Percentiles rank a stretch among this genome's conserved stretches.
Conservation (phyloP, 2,888 invertebrate genomes). For the Epinotia bilunana region DNA sequence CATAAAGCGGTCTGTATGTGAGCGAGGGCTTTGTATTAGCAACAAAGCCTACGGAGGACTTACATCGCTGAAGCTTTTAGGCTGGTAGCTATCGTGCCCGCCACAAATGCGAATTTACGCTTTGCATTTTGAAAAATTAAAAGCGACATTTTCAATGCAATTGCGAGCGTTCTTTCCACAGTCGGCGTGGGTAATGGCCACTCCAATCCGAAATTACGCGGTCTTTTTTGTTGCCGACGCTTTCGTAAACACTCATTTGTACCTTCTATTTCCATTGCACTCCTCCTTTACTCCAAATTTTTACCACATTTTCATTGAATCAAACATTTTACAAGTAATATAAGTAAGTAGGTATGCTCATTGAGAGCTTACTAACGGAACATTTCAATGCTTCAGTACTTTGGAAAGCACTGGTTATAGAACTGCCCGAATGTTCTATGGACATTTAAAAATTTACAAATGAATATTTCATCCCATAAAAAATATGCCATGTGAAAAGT, state of each 20-base stretch:
- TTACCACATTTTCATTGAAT: constrained; percentile 26
- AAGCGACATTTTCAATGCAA: constrained; percentile 81
- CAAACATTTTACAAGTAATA: constrained; percentile 12
- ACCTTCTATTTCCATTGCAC: constrained; percentile 60
- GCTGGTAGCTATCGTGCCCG: constrained; percentile 74
- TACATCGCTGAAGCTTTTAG: constrained; percentile 76
- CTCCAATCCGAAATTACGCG: constrained; percentile 77
- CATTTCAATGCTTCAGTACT: neutral
- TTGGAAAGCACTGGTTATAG: neutral
- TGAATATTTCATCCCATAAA: too few species aligned
- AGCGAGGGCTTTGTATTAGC: constrained; percentile 75
- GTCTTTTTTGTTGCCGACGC: constrained; percentile 62
- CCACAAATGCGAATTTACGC: constrained; percentile 79
- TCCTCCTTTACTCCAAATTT: constrained; percentile 53
- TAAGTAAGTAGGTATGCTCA: neutral
- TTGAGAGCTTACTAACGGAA: neutral
- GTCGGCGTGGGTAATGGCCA: constrained; percentile 80
- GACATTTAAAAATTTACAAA: too few species aligned
- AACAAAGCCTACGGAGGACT: constrained; percentile 72
- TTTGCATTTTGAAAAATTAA: constrained; percentile 82
- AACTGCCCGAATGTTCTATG: neutral
- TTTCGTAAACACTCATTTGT: constrained; percentile 75
- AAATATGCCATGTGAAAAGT: too few species aligned
- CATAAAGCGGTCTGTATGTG: constrained; percentile 69
- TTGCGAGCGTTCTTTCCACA: constrained; percentile 76